Percentiles rank a stretch among this genome's conserved stretches.
phyloP scores from a whole-genome alignment of 2,113 vertebrate genomes.

The Dromaius novaehollandiae region DNA sequence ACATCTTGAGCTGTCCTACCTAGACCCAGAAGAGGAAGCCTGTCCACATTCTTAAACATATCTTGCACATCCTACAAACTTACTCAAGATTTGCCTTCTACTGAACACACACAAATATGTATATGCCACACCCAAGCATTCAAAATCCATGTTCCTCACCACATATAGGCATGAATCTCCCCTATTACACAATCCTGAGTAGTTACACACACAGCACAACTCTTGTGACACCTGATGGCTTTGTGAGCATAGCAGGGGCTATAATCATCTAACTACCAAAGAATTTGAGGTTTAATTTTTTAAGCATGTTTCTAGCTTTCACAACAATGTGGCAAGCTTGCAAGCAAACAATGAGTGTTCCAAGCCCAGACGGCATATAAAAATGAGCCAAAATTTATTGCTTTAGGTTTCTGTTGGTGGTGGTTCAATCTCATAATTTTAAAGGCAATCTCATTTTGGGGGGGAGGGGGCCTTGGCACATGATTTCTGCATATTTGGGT shows the following conservation, averaged over 20 bases:
- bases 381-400: background rate
- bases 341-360: background rate
- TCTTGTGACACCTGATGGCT: background rate
- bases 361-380: background rate
- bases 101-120: background rate
- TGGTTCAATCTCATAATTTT: background rate
- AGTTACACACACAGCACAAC: background rate
- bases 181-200: background rate
- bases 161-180: background rate
- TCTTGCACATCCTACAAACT: background rate
- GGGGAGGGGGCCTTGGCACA: background rate
- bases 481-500: background rate
- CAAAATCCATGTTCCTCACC: background rate
- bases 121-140: background rate
- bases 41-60: background rate
- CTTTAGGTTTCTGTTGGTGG: fast-evolving
- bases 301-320: background rate
- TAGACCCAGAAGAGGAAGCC: background rate
- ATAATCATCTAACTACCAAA: background rate
- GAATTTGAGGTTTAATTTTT: background rate
- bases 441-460: background rate
- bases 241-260: background rate
- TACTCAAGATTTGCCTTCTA: background rate
- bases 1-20: background rate
- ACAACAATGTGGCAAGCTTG: background rate